These are phyloP conservation scores for Microhierax caerulescens DNA, from an alignment of 2,797 vertebrate species.

Conservation along the genomic window DNA sequence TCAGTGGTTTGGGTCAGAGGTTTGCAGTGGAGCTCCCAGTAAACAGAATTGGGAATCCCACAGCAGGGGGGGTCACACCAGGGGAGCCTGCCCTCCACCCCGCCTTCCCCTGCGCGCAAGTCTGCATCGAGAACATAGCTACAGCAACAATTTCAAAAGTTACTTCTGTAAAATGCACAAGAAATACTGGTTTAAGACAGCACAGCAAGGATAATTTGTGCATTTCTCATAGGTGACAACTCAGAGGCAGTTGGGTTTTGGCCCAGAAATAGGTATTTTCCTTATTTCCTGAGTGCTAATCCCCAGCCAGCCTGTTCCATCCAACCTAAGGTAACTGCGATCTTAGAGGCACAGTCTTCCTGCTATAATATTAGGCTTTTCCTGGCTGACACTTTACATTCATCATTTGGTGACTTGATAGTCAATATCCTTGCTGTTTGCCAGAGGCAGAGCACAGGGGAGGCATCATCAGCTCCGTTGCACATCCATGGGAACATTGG, in stretches of 20 bases:
- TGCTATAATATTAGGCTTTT: conserved; percentile 28
- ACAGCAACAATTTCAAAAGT: not conserved
- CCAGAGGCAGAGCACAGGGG: not conserved
- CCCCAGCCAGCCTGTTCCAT: conserved; percentile 43
- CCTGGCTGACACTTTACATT: conserved; percentile 45
- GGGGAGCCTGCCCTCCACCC: not conserved
- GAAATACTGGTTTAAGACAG: not conserved
- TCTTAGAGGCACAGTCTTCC: conserved; percentile 37
- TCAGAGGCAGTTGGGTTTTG: not conserved
- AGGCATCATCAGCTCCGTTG: not conserved
- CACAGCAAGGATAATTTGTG: not conserved
- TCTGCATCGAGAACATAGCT: not conserved
- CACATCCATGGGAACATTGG: not conserved
- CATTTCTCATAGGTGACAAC: not conserved
- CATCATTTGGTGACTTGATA: not conserved
- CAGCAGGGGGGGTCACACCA: not conserved
- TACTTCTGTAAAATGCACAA: not conserved
- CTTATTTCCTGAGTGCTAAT: conserved; percentile 34
- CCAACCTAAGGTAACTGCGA: not conserved
- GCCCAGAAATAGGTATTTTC: conserved; percentile 18
- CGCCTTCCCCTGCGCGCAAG: not conserved
- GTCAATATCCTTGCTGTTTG: not conserved
- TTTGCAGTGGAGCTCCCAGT: not conserved
- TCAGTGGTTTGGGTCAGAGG: not conserved
- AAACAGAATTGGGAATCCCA: not conserved